Conservation (phyloP, 1,140 invertebrate genomes). For the Dinoponera quadriceps region DNA sequence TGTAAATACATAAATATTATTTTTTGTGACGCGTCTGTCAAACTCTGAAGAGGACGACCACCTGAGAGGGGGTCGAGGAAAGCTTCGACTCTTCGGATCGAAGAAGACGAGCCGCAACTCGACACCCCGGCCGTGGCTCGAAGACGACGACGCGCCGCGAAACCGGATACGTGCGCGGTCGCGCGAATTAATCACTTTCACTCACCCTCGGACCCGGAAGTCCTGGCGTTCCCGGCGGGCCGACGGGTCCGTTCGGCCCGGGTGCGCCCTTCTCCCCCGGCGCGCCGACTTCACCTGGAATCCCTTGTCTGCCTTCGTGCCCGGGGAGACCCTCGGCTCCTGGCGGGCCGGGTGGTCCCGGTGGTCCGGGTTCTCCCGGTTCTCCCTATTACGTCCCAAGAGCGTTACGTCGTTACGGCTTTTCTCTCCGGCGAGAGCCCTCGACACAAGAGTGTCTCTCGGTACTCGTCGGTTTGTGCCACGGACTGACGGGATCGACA, state of each 20-base stretch:
- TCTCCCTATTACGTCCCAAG: conserved; percentile 90
- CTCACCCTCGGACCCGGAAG: conserved; percentile 90
- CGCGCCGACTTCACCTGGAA: conserved; percentile 90
- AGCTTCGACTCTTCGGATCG: conserved; percentile 7
- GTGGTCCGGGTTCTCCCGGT: conserved; percentile 95
- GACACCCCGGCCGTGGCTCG: conserved; percentile 13
- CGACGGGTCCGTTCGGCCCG: conserved; percentile 90
- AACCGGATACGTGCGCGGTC: conserved; percentile 39
- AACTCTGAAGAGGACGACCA: neutral
- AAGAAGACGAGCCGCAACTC: conserved; percentile 14
- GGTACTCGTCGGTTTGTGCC: conserved; percentile 73
- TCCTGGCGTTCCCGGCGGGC: conserved; percentile 89
- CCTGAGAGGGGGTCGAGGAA: conserved; percentile 10
- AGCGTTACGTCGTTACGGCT: conserved; percentile 75
- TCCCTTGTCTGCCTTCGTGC: conserved; percentile 92
- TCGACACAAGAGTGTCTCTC: conserved; percentile 75
- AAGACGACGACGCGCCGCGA: neutral
- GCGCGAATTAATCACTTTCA: conserved; percentile 19
- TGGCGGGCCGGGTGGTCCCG: conserved; percentile 92
- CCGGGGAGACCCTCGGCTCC: conserved; percentile 92
- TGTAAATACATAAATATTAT: too few species aligned
- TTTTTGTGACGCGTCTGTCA: neutral
- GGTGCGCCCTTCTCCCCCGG: conserved; percentile 88
- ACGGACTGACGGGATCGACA: conserved; percentile 64
- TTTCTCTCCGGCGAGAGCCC: conserved; percentile 75